Evolutionary conservation across 2,888 invertebrate species (phyloP).

Genomic region (Anaspis maculata): DNA sequence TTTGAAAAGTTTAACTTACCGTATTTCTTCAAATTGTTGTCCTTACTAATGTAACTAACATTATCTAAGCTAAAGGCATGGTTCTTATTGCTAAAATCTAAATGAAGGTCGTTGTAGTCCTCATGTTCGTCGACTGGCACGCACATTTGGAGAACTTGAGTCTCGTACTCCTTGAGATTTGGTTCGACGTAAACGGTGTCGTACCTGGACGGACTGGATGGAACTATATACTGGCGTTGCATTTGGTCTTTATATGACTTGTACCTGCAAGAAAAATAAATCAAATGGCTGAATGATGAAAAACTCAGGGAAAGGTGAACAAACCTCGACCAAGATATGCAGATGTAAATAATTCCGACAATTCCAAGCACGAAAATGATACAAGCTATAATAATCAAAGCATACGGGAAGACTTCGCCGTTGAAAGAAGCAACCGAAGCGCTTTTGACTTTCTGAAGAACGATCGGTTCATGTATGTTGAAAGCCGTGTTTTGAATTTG

Average conservation of each 20-base stretch:
- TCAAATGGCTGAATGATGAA: too few species aligned
- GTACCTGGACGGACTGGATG: slow-evolving; percentile 54
- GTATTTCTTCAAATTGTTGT: slow-evolving; percentile 51
- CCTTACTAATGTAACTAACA: slow-evolving; percentile 80
- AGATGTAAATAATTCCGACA: slow-evolving; percentile 86
- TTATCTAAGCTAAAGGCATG: slow-evolving; percentile 83
- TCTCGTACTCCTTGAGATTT: slow-evolving; percentile 88
- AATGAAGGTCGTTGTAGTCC: slow-evolving; percentile 67
- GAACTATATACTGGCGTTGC: slow-evolving; percentile 46
- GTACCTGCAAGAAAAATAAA: too few species aligned
- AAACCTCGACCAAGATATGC: slow-evolving; percentile 92
- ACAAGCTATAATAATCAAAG: slow-evolving; percentile 78
- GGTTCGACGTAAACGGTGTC: slow-evolving; percentile 66
- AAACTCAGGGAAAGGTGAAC: too few species aligned
- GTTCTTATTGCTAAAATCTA: slow-evolving; percentile 80
- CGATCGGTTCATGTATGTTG: slow-evolving; percentile 55
- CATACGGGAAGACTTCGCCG: slow-evolving; percentile 74
- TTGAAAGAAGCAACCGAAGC: slow-evolving; percentile 40
- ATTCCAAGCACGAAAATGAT: slow-evolving; percentile 82
- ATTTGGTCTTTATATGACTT: slow-evolving; percentile 74
- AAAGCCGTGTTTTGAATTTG: slow-evolving; percentile 60
- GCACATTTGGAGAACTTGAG: slow-evolving; percentile 89
- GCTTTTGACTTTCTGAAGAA: slow-evolving; percentile 39
- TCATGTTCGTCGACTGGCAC: slow-evolving; percentile 78
- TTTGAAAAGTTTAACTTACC: too few species aligned